Percentiles rank a stretch among this genome's conserved stretches.
phyloP scores from a whole-genome alignment of 2,888 invertebrate species.

The Tetragonula carbonaria region DNA sequence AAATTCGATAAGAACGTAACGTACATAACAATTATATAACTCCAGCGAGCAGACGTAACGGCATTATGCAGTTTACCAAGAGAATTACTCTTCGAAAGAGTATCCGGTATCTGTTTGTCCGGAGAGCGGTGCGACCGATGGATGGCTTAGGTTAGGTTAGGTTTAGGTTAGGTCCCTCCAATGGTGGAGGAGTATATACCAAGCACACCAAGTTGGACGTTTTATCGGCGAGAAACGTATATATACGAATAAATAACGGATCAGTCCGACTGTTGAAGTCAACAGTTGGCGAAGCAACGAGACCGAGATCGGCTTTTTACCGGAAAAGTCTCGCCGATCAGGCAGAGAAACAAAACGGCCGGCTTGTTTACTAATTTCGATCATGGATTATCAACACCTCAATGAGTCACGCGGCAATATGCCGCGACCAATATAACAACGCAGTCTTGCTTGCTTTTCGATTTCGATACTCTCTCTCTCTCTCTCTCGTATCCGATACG shows the following conservation, averaged over 20 bases:
- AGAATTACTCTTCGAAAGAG: not conserved
- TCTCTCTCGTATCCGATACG: too few relatives aligned
- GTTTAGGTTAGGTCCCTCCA: too few relatives aligned
- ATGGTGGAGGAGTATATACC: too few relatives aligned
- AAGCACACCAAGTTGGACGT: not conserved
- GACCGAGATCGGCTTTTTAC: slow-evolving; percentile 16
- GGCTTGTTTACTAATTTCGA: slow-evolving; percentile 48
- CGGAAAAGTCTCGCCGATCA: slow-evolving; percentile 35
- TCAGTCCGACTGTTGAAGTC: not conserved
- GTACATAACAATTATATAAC: too few relatives aligned
- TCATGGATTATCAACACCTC: slow-evolving; percentile 50
- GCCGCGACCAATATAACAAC: not conserved
- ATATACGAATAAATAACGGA: slow-evolving; percentile 11
- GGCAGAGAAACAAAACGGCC: slow-evolving; percentile 44
- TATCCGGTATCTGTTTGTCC: not conserved
- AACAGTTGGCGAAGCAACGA: not conserved
- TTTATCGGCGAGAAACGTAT: not conserved
- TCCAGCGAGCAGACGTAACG: too few relatives aligned
- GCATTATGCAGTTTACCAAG: not conserved
- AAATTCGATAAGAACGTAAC: too few relatives aligned
- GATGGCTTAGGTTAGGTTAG: too few relatives aligned
- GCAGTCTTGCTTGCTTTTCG: too few relatives aligned
- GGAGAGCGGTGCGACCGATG: too few relatives aligned
- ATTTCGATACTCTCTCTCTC: too few relatives aligned
- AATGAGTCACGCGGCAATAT: slow-evolving; percentile 33